phyloP scores from a whole-genome alignment of 2,113 vertebrate species.

The Planiliza haematocheilus region DNA sequence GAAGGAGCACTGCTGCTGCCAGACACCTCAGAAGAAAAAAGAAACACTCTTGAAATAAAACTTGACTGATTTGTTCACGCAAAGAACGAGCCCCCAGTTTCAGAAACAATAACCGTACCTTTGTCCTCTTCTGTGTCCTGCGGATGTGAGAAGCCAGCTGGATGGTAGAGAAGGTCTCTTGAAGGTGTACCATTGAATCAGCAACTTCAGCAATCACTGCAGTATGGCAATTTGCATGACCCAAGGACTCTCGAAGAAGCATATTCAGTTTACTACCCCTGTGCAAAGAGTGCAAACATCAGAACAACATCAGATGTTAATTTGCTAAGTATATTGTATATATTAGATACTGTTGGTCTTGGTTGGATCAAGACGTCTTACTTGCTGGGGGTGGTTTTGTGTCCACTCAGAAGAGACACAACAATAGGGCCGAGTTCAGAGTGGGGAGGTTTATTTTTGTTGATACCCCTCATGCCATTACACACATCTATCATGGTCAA shows the following conservation, averaged over 20 bases:
- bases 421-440: slow-evolving; percentile 93
- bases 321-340: background rate
- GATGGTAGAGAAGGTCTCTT: slow-evolving; percentile 92
- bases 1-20: too few relatives aligned
- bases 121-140: slow-evolving; percentile 94
- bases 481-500: slow-evolving; percentile 97
- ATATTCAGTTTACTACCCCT: slow-evolving; percentile 95
- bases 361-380: slow-evolving; percentile 75
- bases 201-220: slow-evolving; percentile 94
- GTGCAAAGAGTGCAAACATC: slow-evolving; percentile 39
- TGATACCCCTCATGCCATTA: slow-evolving; percentile 90
- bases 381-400: slow-evolving; percentile 93
- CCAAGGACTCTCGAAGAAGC: slow-evolving; percentile 93
- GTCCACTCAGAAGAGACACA: slow-evolving; percentile 92
- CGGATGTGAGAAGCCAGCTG: slow-evolving; percentile 92
- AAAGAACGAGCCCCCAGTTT: too few relatives aligned
- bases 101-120: slow-evolving; percentile 79
- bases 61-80: too few relatives aligned
- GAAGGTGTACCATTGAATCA: slow-evolving; percentile 84
- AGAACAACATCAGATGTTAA: slow-evolving; percentile 5
- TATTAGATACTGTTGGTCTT: too few relatives aligned
- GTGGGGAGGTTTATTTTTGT: slow-evolving; percentile 86
- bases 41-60: too few relatives aligned
- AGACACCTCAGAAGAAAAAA: too few relatives aligned
- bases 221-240: slow-evolving; percentile 92